phyloP scores from a whole-genome alignment of 2,888 invertebrate species.

The Elaeidobius kamerunicus region DNA sequence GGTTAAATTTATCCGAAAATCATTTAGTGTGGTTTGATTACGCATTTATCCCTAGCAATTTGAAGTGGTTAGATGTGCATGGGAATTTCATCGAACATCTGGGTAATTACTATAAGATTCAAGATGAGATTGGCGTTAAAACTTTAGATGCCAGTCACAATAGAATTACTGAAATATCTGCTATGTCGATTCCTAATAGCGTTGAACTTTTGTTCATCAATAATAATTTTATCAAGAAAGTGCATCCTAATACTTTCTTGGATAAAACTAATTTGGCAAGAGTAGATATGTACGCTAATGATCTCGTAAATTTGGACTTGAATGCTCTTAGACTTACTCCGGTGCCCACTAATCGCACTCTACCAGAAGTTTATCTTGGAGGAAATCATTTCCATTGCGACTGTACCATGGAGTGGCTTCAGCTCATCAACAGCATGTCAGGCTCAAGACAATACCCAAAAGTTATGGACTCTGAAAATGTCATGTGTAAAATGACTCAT shows the following conservation, averaged over 20 bases:
- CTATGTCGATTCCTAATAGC: constrained; percentile 85
- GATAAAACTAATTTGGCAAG: constrained; percentile 81
- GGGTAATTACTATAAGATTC: constrained; percentile 84
- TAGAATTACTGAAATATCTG: constrained; percentile 75
- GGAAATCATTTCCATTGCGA: constrained; percentile 94
- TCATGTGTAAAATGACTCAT: constrained; percentile 84
- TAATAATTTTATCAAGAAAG: constrained; percentile 79
- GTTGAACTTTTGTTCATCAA: constrained; percentile 85
- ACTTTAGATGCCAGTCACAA: constrained; percentile 89
- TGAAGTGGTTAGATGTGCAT: constrained; percentile 89
- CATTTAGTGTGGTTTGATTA: constrained; percentile 92
- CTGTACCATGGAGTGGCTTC: constrained; percentile 94
- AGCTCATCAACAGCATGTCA: constrained; percentile 83
- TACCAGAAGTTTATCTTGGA: constrained; percentile 87
- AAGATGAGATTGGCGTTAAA: constrained; percentile 76
- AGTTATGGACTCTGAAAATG: constrained; percentile 85
- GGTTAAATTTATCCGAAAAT: constrained; percentile 88
- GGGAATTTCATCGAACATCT: constrained; percentile 85
- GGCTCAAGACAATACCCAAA: constrained; percentile 79
- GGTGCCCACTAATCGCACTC: constrained; percentile 66
- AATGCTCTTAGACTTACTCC: constrained; percentile 76
- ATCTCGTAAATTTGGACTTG: constrained; percentile 76
- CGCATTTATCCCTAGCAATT: constrained; percentile 83
- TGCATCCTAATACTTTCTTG: constrained; percentile 82
- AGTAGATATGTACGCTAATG: constrained; percentile 88